These are phyloP conservation scores for Mellivora capensis DNA, from an alignment of 2,113 vertebrate genomes.

Conservation along the genomic window DNA sequence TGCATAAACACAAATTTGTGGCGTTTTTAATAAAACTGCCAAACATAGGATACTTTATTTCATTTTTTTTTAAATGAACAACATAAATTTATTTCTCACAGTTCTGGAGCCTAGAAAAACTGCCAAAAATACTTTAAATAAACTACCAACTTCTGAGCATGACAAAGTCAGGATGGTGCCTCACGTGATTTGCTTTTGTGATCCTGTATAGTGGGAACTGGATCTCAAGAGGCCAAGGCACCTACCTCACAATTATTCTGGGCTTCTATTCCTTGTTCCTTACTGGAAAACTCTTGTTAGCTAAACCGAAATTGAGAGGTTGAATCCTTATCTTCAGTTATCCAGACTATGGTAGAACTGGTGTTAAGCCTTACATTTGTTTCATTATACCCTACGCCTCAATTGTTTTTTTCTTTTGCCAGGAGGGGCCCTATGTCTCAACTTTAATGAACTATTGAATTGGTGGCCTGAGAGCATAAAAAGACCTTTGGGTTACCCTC, in stretches of 20 bases:
- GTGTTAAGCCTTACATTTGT: background rate
- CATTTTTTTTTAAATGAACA: background rate
- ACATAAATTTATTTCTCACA: background rate
- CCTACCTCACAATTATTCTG: background rate
- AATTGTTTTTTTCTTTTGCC: background rate
- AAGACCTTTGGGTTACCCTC: background rate
- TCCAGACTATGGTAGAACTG: background rate
- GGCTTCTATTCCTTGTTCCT: background rate
- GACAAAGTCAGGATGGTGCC: background rate
- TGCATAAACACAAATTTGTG: background rate
- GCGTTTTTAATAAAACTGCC: background rate
- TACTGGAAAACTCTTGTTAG: background rate
- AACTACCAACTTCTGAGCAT: background rate
- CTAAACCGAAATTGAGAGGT: background rate
- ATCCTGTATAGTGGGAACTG: accelerated
- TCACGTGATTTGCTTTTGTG: background rate
- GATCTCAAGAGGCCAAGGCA: background rate
- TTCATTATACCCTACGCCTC: background rate
- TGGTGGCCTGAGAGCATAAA: background rate
- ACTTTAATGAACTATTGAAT: background rate
- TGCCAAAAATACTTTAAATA: background rate
- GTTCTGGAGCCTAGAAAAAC: background rate
- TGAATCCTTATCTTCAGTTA: background rate
- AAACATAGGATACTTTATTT: background rate
- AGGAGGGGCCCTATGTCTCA: background rate